These are phyloP conservation scores for Hydrocynus forskahlii DNA, from an alignment of 2,797 vertebrate species.

Conservation along the genomic window DNA sequence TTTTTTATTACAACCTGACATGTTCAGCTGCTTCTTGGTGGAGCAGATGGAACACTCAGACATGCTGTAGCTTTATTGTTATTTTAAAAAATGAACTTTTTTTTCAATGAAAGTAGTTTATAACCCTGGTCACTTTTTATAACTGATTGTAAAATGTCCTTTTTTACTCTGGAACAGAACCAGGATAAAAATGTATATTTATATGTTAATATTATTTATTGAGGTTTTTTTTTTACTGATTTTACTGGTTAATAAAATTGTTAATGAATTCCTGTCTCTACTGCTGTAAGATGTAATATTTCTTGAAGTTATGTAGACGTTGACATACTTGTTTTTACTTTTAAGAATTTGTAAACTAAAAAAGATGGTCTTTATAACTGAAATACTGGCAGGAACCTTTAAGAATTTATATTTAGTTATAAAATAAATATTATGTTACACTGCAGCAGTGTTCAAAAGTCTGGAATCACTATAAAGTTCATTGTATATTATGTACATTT, in stretches of 20 bases:
- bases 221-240: neutral
- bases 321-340: too few species aligned
- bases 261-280: neutral
- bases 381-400: too few species aligned
- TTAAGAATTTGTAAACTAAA: too few species aligned
- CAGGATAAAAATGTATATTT: neutral
- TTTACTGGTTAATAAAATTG: slow-evolving; percentile 8
- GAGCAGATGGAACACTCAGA: neutral
- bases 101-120: neutral
- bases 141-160: too few species aligned
- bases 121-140: neutral
- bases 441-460: too few species aligned
- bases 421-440: too few species aligned
- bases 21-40: neutral
- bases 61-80: neutral
- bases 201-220: slow-evolving; percentile 13
- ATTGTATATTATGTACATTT: too few species aligned
- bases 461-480: too few species aligned
- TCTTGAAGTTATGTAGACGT: too few species aligned
- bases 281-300: too few species aligned
- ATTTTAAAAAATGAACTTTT: neutral
- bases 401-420: too few species aligned
- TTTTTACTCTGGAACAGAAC: neutral
- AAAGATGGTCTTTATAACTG: too few species aligned
- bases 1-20: neutral